Evolutionary conservation across 2,888 invertebrate species (phyloP), one percentile per base, ranked within the genome.

Genomic region (Eupithecia exiguata): DNA sequence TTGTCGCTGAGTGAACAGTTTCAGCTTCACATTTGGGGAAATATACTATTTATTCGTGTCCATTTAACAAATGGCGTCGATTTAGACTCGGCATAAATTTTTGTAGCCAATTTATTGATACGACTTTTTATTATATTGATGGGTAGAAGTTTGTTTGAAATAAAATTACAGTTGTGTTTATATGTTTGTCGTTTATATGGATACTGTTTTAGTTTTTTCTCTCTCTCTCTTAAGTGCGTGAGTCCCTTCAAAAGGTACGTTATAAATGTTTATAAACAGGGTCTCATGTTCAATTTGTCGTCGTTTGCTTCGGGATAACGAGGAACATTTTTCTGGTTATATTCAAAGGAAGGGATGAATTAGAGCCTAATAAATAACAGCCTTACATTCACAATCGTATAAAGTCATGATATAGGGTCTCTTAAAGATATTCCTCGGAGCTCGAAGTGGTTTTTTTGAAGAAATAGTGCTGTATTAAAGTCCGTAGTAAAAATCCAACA

Each of bases 271-370:
- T n/a, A n/a, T n/a, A n/a, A n/a, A n/a, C n/a, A 62, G 63, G 68
- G 49, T 14, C 21, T 38, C 68, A 30, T 71, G 72, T 74, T 74
- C 72, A 70, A 77, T 77, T 76, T 77, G 75, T 76, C 78, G 74
- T 49, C 76, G 69, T 76, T 74, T 70, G 75, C 69, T 74, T 72
- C 68, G 71, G 70, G 71, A 74, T 65, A 78, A 78, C 74, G 74
- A 68, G 46, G 73, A 67, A 66, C 80, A 74, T 78, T 77, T 77
- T 74, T 77, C 76, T 74, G 76, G 76, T 75, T 79, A 78, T 80
- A 77, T 74, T 72, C 69, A 69, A 70, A 63, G 70, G 72, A 69
- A 46, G 77, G 74, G 74, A 69, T 46, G 77, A 78, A 78, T 78
- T 75, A 77, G 73, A 69, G 68, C 69, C 43, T 72, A 72, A 75